phyloP scores from a whole-genome alignment of 2,888 invertebrate species.

The Pandemis heparana region DNA sequence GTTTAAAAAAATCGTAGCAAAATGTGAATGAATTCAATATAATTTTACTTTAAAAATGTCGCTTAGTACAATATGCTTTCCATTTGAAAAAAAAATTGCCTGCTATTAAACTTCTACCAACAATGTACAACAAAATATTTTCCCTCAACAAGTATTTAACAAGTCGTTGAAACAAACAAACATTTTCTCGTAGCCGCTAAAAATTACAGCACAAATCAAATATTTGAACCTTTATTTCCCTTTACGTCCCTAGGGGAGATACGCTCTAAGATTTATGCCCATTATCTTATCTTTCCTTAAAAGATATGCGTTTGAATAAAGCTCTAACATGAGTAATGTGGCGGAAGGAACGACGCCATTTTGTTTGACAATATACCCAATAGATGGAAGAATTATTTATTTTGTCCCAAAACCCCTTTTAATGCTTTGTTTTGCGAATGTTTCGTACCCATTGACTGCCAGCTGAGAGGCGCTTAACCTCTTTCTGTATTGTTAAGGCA shows the following conservation, averaged over 20 bases:
- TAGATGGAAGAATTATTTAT: constrained; percentile 11
- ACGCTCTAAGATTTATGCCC: constrained; percentile 34
- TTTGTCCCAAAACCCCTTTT: background rate
- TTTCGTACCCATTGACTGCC: no score
- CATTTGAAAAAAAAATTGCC: background rate
- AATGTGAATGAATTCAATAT: no score
- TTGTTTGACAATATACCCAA: constrained; percentile 30
- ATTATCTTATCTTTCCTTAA: constrained; percentile 31
- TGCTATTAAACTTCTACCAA: no score
- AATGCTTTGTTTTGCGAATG: background rate
- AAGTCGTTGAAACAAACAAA: background rate
- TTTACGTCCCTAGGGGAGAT: background rate
- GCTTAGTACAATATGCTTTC: no score
- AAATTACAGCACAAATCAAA: background rate
- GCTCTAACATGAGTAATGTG: constrained; percentile 32
- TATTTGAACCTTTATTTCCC: constrained; percentile 22
- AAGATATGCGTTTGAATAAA: constrained; percentile 36
- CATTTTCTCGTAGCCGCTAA: background rate
- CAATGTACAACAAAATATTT: background rate
- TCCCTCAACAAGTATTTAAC: background rate
- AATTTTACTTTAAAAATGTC: no score
- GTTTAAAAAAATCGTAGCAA: no score
- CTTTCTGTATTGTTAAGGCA: no score
- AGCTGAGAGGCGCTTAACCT: no score
- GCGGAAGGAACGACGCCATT: constrained; percentile 31